Percentiles rank a stretch among this genome's conserved stretches.
Evolutionary conservation across 1,140 invertebrate species (phyloP).

Genomic region (Lepidurus packardi): DNA sequence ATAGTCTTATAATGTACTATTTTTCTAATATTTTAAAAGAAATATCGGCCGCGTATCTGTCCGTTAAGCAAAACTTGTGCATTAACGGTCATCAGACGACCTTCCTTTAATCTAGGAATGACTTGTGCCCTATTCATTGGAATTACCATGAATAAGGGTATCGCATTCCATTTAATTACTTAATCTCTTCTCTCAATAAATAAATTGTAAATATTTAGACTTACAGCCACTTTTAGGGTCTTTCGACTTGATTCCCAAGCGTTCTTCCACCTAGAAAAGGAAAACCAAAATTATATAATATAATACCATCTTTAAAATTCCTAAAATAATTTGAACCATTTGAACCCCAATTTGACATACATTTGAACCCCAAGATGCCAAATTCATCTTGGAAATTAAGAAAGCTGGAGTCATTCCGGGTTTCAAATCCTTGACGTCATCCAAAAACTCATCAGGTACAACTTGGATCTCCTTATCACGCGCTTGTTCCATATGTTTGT

Average conservation of each 20-base stretch:
- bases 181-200: not conserved
- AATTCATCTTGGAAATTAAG: slow-evolving; percentile 63
- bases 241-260: slow-evolving; percentile 25
- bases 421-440: slow-evolving; percentile 49
- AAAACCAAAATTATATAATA: too few relatives aligned
- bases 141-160: not conserved
- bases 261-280: slow-evolving; percentile 27
- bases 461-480: slow-evolving; percentile 68
- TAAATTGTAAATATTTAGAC: slow-evolving; percentile 23
- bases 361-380: slow-evolving; percentile 77
- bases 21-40: too few relatives aligned
- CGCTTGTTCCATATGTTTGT: slow-evolving; percentile 59
- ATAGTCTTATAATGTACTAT: too few relatives aligned
- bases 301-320: too few relatives aligned
- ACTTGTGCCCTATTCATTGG: slow-evolving; percentile 32
- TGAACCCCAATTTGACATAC: too few relatives aligned
- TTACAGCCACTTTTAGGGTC: slow-evolving; percentile 36
- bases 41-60: slow-evolving; percentile 36
- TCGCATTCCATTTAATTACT: not conserved
- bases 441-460: slow-evolving; percentile 68
- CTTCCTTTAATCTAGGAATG: slow-evolving; percentile 35
- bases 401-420: slow-evolving; percentile 32
- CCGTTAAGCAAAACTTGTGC: slow-evolving; percentile 28
- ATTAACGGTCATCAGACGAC: slow-evolving; percentile 38
- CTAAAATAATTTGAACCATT: too few relatives aligned